Base-by-base conservation (phyloP, 1,140 invertebrate genomes). In the Papilio glaucus region DNA sequence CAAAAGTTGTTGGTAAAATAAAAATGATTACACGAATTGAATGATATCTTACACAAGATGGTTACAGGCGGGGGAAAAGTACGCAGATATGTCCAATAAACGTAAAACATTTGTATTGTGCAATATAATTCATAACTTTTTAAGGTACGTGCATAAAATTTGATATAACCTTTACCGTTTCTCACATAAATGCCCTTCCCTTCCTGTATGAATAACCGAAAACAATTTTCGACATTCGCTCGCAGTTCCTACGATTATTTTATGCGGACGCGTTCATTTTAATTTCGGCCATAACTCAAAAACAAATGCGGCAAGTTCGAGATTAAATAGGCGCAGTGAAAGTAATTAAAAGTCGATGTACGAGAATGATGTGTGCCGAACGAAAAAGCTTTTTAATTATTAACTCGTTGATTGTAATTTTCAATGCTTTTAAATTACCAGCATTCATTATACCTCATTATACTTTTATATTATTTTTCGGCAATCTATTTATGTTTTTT, bases 201-300 rank as follows among this genome's bases (percentile, higher is more conserved):
- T 57, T 57, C 49, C 49, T 57, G 21, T 24, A 57, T 57, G 49
- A 26, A 41, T 18, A 71, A 60, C 42, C 45, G 45, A 65, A 70
- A 70, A 68, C 41, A 71, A 57, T 74, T 26, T 65, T 71, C 62
- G 29, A 45, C 67, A 57, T 57, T 60, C 69, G 10, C 29, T 29
- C 29, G 24, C 69, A 71, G 18, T 49, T 26, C 49, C 18, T 57
- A 57, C 21, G 49, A 57, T 57, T 57, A 57, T 57, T 57, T 57
- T 57, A 57, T 57, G 49, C 49, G 24, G 49, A 57, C 49, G 21
- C 49, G 49, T 57, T 57, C 49, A 26, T 57, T 57, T 57, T 57
- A 57, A 57, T 57, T 57, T 57, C 21, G 21, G 49, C 49, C 49
- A 57, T 57, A 24, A 57, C 49, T 57, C 49, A 57, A 57, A 57